Conservation (phyloP, 35 echinoderm and acorn worm genomes). For the Ophioderma brevispina region DNA sequence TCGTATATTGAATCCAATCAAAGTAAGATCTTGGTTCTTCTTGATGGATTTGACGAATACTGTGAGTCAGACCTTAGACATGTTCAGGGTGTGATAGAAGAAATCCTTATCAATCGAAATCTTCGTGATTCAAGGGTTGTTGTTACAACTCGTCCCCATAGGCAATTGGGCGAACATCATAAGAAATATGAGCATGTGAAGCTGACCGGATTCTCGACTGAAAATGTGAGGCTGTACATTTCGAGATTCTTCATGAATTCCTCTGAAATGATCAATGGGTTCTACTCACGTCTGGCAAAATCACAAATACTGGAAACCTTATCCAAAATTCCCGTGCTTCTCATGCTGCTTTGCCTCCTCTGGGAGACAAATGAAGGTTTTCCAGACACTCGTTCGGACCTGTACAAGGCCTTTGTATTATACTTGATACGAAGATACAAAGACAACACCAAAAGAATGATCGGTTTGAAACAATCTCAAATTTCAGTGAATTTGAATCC, state of each 20-base stretch:
- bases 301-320: background rate
- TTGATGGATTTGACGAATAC: conserved; percentile 24
- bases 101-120: background rate
- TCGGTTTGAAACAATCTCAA: background rate
- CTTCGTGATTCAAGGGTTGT: background rate
- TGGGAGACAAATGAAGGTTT: background rate
- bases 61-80: background rate
- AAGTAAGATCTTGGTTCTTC: background rate
- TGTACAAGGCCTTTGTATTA: background rate
- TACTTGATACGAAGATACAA: background rate
- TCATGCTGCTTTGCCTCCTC: background rate
- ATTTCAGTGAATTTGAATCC: background rate
- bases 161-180: background rate
- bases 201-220: background rate
- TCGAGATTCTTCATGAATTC: background rate
- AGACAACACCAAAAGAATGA: background rate
- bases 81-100: background rate
- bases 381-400: background rate
- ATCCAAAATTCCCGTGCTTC: background rate
- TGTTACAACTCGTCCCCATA: background rate
- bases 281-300: background rate
- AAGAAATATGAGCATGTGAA: background rate
- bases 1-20: conserved; percentile 15
- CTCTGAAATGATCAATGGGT: background rate
- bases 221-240: background rate